Conservation (phyloP, 2,113 vertebrate genomes). For the Bubo bubo region DNA sequence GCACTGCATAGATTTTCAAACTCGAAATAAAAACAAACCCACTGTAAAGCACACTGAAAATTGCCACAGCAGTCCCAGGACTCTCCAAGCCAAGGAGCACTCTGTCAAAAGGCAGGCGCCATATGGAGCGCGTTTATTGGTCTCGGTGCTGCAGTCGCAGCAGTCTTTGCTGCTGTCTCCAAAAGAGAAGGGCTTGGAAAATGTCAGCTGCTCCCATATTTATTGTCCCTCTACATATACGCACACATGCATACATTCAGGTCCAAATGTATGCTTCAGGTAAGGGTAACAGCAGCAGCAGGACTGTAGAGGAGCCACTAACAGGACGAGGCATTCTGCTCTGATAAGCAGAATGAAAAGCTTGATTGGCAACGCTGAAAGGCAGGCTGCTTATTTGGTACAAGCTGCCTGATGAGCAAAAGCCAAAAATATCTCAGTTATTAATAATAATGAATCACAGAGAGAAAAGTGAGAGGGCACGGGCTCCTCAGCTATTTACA, state of each 20-base stretch:
- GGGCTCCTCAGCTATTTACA: slow-evolving; percentile 2
- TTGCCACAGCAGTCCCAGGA: background rate
- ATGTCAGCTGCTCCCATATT: background rate
- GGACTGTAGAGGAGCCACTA: background rate
- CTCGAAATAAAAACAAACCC: background rate
- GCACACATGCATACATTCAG: rapidly evolving
- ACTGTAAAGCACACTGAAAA: background rate
- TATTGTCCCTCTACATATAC: background rate
- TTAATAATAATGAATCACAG: slow-evolving; percentile 54
- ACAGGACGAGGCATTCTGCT: background rate
- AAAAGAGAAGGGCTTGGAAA: background rate
- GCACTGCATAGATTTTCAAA: background rate
- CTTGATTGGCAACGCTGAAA: slow-evolving; percentile 2
- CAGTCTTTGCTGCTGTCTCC: background rate
- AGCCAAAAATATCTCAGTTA: slow-evolving; percentile 42
- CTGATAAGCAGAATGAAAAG: background rate
- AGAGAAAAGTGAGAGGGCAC: slow-evolving; percentile 2
- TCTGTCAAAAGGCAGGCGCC: background rate
- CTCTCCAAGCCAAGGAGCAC: background rate
- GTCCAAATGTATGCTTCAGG: background rate
- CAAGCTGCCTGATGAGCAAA: slow-evolving; percentile 46
- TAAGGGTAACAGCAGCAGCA: background rate
- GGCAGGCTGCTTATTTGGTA: slow-evolving; percentile 8
- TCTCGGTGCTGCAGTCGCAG: background rate
- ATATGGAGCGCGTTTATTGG: background rate